Conservation (phyloP, 2,797 vertebrate species). For the Sebastes steindachneri region DNA sequence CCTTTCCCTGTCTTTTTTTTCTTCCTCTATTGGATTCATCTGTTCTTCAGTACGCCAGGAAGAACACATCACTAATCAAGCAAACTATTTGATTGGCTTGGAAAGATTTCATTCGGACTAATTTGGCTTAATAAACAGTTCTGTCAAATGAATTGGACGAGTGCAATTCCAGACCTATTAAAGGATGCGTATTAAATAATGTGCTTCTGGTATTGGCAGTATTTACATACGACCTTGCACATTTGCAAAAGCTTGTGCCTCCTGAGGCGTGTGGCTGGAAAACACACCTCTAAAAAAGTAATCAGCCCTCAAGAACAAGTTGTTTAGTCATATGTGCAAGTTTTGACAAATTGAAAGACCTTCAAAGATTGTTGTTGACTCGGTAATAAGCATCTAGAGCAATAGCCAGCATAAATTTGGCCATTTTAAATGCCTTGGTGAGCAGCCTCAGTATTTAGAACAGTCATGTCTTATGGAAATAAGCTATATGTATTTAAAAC, state of each 20-base stretch:
- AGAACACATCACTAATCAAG: conserved; percentile 70
- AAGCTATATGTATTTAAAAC: conserved; percentile 88
- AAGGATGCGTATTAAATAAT: conserved; percentile 30
- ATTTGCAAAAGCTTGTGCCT: conserved; percentile 37
- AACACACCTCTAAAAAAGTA: conserved; percentile 36
- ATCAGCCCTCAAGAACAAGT: conserved; percentile 53
- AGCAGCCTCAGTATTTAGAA: conserved; percentile 83
- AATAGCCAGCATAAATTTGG: conserved; percentile 71
- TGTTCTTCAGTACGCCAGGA: conserved; percentile 49
- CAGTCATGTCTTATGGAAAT: conserved; percentile 88
- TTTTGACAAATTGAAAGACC: conserved; percentile 56
- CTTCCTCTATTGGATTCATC: conserved; percentile 57
- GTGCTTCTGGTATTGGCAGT: conserved; percentile 33
- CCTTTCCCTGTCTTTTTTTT: conserved; percentile 33
- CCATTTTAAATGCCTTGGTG: conserved; percentile 82
- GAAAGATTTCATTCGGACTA: conserved; percentile 64
- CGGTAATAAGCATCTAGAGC: conserved; percentile 71
- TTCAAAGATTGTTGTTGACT: conserved; percentile 74
- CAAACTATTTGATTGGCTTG: conserved; percentile 68
- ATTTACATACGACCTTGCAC: conserved; percentile 54
- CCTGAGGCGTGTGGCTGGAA: conserved; percentile 24
- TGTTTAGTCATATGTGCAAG: conserved; percentile 49
- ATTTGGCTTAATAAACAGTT: conserved; percentile 70
- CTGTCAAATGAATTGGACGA: conserved; percentile 51
- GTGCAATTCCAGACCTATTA: conserved; percentile 48